Conservation (phyloP, 2,797 vertebrate species). For the Anolis apletophallus region DNA sequence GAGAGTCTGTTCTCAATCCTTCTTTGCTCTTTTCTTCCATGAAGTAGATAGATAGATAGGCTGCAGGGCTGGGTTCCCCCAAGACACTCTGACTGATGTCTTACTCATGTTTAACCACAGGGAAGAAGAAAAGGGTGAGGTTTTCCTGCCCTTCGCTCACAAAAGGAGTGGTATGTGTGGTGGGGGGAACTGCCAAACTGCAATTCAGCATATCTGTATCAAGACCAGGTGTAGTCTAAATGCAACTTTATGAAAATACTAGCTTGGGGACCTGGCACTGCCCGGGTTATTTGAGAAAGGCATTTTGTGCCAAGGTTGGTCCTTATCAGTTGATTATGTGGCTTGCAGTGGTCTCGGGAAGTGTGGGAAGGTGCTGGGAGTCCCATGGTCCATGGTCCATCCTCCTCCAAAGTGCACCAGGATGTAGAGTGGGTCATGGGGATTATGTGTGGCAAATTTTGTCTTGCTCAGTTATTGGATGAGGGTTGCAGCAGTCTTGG, state of each 20-base stretch:
- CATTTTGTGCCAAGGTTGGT: too few species aligned
- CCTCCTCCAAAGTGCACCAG: too few species aligned
- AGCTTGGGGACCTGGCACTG: too few species aligned
- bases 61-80: constrained; percentile 27
- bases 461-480: too few species aligned
- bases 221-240: background rate
- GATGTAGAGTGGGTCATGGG: too few species aligned
- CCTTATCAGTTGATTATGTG: too few species aligned
- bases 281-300: too few species aligned
- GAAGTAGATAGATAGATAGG: constrained; percentile 26
- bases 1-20: constrained; percentile 23
- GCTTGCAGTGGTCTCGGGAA: too few species aligned
- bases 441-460: too few species aligned
- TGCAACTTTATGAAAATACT: background rate
- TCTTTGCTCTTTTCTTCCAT: constrained; percentile 24
- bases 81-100: constrained; percentile 30
- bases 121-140: background rate
- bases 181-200: background rate
- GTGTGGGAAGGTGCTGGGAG: too few species aligned
- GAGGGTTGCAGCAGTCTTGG: too few species aligned
- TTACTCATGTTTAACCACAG: constrained; percentile 40
- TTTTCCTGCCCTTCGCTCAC: background rate
- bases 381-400: too few species aligned
- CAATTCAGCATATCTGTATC: background rate
- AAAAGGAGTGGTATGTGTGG: background rate